Conservation (phyloP, 2,113 vertebrate genomes). For the Oncorhynchus mykiss region DNA sequence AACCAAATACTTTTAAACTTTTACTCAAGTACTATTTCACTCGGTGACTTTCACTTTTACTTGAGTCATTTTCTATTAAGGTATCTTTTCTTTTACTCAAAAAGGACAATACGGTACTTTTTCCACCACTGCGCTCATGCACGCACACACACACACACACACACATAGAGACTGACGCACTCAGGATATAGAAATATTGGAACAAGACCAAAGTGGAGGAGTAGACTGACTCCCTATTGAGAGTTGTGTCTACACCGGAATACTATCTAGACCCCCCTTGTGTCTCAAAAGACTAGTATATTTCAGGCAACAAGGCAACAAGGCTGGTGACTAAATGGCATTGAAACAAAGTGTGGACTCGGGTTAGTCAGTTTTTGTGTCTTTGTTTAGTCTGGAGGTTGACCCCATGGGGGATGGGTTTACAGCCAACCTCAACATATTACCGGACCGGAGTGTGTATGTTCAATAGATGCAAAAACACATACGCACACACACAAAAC, state of each 20-base stretch:
- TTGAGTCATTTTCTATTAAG: too few relatives aligned
- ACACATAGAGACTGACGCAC: background rate
- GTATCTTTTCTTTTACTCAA: too few relatives aligned
- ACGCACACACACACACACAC: too few relatives aligned
- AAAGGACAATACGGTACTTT: too few relatives aligned
- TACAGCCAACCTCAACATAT: background rate
- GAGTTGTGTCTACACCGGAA: background rate
- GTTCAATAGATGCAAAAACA: background rate
- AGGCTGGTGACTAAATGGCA: background rate
- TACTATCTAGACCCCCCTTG: background rate
- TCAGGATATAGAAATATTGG: background rate
- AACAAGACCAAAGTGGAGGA: constrained; percentile 4
- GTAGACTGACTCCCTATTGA: background rate
- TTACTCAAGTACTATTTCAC: too few relatives aligned
- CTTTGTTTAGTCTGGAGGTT: constrained; percentile 8
- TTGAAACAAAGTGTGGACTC: background rate
- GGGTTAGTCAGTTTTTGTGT: background rate
- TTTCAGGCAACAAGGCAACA: background rate
- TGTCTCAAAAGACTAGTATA: background rate
- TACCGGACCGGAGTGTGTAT: background rate
- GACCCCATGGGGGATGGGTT: background rate
- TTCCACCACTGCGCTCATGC: too few relatives aligned
- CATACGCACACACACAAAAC: background rate
- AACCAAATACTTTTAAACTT: too few relatives aligned
- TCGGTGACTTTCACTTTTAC: too few relatives aligned